A percentile compares a stretch with the other conserved stretches of the same genome.
Evolutionary conservation across 2,797 vertebrate genomes (phyloP).

Genomic region (Crypturellus tataupa): DNA sequence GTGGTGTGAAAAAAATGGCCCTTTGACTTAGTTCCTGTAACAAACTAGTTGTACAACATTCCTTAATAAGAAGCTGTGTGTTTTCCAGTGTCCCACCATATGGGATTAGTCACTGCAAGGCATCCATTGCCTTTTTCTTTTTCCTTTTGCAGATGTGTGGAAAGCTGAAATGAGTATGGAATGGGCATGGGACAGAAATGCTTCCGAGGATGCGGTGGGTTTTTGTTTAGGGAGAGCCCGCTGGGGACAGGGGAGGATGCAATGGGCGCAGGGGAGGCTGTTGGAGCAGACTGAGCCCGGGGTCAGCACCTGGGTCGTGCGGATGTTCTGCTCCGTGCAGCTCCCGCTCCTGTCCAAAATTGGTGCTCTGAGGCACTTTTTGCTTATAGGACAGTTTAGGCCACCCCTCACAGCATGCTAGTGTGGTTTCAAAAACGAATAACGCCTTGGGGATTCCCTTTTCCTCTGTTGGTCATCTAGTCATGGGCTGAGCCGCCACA

Average conservation of each 20-base stretch:
- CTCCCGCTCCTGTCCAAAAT: constrained; percentile 48
- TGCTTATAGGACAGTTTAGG: constrained; percentile 64
- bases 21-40: constrained; percentile 23
- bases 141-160: neutral
- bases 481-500: neutral
- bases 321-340: constrained; percentile 64
- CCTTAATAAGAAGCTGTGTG: constrained; percentile 31
- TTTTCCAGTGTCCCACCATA: constrained; percentile 22
- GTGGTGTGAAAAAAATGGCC: constrained; percentile 66
- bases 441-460: neutral
- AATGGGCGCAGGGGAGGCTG: neutral
- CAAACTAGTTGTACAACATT: constrained; percentile 14
- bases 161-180: neutral
- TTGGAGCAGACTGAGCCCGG: constrained; percentile 4
- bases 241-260: neutral
- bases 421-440: neutral
- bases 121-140: neutral
- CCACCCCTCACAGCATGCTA: neutral
- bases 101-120: neutral
- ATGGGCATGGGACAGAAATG: neutral
- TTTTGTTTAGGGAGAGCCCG: neutral
- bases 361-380: constrained; percentile 52
- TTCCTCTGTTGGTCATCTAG: neutral
- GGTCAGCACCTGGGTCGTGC: neutral
- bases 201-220: neutral